Evolutionary conservation across 2,888 invertebrate species (phyloP).

Genomic region (Plagiodera versicolora): DNA sequence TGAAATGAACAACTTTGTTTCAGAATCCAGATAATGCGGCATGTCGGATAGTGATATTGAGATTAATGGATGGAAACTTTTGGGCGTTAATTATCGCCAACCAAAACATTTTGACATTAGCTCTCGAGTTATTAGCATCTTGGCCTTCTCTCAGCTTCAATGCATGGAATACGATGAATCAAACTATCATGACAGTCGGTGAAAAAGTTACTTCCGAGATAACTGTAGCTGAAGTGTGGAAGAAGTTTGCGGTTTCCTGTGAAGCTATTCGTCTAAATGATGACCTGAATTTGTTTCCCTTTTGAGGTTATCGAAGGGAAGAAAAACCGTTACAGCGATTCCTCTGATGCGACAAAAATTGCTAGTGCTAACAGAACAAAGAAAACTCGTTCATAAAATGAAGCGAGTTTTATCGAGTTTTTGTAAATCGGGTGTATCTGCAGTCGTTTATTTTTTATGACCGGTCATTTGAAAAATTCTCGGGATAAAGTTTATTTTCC

Average conservation of each 20-base stretch:
- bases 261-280: constrained; percentile 7
- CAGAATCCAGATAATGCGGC: background rate
- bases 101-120: constrained; percentile 1
- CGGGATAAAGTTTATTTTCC: constrained; percentile 16
- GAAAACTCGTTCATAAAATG: constrained; percentile 23
- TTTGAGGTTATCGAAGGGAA: constrained; percentile 18
- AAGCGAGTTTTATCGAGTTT: constrained; percentile 23
- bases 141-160: background rate
- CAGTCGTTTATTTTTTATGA: constrained; percentile 22
- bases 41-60: constrained; percentile 10
- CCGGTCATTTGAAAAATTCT: constrained; percentile 18
- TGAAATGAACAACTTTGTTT: background rate
- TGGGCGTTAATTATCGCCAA: constrained; percentile 6
- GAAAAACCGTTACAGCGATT: constrained; percentile 20
- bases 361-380: constrained; percentile 16
- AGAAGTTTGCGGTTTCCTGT: background rate
- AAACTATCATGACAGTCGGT: background rate
- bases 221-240: background rate
- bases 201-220: background rate
- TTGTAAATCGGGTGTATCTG: constrained; percentile 23
- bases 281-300: constrained; percentile 17
- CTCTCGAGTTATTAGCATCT: background rate
- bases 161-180: background rate
- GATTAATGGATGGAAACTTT: constrained; percentile 15
- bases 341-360: constrained; percentile 16